These are phyloP conservation scores for Campoplex nolae DNA, from an alignment of 2,888 invertebrate species.

Conservation along the genomic window DNA sequence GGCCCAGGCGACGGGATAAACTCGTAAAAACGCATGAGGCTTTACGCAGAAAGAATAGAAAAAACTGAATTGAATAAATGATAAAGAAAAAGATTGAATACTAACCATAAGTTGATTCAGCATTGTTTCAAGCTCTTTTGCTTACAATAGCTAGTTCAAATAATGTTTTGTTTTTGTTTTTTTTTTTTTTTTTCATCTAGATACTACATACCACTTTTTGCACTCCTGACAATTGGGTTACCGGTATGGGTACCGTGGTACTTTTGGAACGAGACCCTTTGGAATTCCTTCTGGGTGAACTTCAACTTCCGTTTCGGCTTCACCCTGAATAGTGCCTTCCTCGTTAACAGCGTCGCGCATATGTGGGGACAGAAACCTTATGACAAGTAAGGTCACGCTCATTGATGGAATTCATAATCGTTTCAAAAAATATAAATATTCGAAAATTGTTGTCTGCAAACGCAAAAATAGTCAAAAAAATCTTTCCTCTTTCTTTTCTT, in stretches of 20 bases:
- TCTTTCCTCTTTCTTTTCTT: too few relatives aligned
- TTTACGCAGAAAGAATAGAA: too few relatives aligned
- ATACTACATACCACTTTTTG: conserved; percentile 90
- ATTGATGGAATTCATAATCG: neutral
- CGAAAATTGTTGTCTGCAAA: too few relatives aligned
- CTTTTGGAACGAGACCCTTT: conserved; percentile 92
- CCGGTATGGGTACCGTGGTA: conserved; percentile 93
- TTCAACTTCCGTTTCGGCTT: conserved; percentile 93
- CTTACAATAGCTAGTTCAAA: neutral
- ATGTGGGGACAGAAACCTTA: conserved; percentile 97
- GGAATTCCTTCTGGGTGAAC: conserved; percentile 93
- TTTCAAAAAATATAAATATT: too few relatives aligned
- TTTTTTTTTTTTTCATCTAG: conserved; percentile 82
- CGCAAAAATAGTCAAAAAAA: too few relatives aligned
- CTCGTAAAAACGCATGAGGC: too few relatives aligned
- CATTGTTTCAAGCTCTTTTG: neutral
- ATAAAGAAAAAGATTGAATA: too few relatives aligned
- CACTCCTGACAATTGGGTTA: conserved; percentile 88
- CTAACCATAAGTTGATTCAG: too few relatives aligned
- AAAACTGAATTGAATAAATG: too few relatives aligned
- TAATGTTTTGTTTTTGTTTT: neutral
- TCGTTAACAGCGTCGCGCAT: conserved; percentile 98
- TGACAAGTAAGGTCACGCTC: conserved; percentile 88
- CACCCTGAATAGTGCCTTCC: conserved; percentile 96
- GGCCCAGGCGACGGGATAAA: too few relatives aligned